These are phyloP conservation scores for Metopolophium dirhodum DNA, from an alignment of 1,140 invertebrate genomes.

Conservation along the genomic window DNA sequence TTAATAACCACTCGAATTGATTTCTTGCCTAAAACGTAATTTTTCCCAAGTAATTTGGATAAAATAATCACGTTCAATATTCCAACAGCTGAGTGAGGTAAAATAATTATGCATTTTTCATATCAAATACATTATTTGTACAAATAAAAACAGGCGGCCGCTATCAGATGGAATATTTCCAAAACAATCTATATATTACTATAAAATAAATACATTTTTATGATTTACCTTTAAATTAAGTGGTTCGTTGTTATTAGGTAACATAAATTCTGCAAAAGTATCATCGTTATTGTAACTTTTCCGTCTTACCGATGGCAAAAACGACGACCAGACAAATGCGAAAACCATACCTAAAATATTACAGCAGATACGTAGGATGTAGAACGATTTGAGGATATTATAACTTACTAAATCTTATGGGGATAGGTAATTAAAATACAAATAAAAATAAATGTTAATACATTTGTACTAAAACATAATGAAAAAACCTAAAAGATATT, in stretches of 20 bases:
- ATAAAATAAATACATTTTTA: background rate
- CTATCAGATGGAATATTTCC: background rate
- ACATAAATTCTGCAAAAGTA: background rate
- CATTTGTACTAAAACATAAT: too few species aligned
- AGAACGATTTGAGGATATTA: background rate
- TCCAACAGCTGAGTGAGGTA: too few species aligned
- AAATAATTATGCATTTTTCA: background rate
- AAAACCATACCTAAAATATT: slow-evolving; percentile 42
- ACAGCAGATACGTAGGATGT: background rate
- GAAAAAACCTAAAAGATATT: too few species aligned
- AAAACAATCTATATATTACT: background rate
- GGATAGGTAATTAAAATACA: too few species aligned
- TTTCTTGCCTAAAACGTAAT: too few species aligned
- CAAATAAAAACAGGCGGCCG: background rate
- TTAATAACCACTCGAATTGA: too few species aligned
- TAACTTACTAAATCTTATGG: background rate
- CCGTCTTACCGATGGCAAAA: slow-evolving; percentile 47
- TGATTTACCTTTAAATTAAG: background rate
- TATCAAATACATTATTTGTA: background rate
- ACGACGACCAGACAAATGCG: slow-evolving; percentile 39
- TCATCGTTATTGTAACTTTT: background rate
- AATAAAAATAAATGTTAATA: too few species aligned
- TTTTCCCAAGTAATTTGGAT: too few species aligned
- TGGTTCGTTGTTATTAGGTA: background rate
- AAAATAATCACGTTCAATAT: too few species aligned